Base-by-base conservation (phyloP, 2,888 invertebrate species). In the Lymantria dispar region DNA sequence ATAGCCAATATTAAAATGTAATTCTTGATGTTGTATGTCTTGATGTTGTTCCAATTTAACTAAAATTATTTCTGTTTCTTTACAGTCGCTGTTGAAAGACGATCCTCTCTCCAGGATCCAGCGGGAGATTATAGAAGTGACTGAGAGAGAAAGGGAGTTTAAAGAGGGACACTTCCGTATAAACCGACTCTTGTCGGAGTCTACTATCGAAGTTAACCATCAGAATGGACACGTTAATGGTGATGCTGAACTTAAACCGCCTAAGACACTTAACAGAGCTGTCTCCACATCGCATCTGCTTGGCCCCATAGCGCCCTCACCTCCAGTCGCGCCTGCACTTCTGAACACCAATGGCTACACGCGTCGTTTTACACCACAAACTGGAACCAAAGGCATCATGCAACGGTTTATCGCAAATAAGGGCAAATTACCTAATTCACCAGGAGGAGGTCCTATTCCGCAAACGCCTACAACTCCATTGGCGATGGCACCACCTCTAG, bases 121-220 rank as follows among this genome's bases (percentile, higher is more conserved):
- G 87, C 94, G 95, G 76, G 98, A 98, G 92, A 97, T 98, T 71
- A 94, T 95, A 72, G 96, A 96, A 87, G 96, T 96, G 54, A 95
- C 95, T 48, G 94, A 96, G 73, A 92, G 97, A 62, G 98, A 98
- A 84, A 93, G 95, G 74, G 97, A 96, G 76, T 94, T 97, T 66
- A 92, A 94, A 64, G 94, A 93, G 68, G 94, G 93, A 14, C 91
- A 88, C 70, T 90, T 91, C 61, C 79, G 89, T 49, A 84, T 88
- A 45, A 88, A 83, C 63, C 74, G 91, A 45, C 82, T 91, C 36
- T 60, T 88, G 57, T 91, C 91, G 7, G 91, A 92, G 66, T 91
- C 91, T 8, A 88, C 87, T 7, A 81, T 87, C 66, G 92, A 83
- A 66, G 87, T 88, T 65, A 89, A 83, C 75, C 88, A 80, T 63